Percentiles rank a stretch among this genome's conserved stretches.
These are phyloP conservation scores for Sarcophilus harrisii DNA, from an alignment of 2,797 vertebrate species.

Conservation along the genomic window DNA sequence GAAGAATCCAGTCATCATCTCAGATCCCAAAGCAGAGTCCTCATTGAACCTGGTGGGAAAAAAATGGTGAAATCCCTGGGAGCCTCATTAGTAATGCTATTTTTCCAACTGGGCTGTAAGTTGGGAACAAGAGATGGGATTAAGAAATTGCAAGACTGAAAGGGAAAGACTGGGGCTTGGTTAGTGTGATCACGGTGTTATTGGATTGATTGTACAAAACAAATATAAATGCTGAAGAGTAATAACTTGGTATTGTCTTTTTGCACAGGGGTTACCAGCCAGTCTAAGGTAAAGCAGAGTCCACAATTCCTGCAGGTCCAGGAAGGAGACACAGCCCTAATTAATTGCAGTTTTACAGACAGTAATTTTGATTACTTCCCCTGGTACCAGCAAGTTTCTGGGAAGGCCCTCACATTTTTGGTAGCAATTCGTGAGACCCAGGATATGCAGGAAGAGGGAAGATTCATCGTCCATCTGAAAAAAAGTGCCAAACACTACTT, in stretches of 20 bases:
- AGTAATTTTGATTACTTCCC: not conserved
- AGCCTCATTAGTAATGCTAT: slow-evolving; percentile 17
- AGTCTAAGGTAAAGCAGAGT: slow-evolving; percentile 32
- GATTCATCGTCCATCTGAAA: slow-evolving; percentile 17
- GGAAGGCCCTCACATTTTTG: not conserved
- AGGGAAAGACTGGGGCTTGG: not conserved
- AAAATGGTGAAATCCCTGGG: slow-evolving; percentile 24
- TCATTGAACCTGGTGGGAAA: not conserved
- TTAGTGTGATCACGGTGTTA: not conserved
- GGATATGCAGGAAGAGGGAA: not conserved
- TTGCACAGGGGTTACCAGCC: slow-evolving; percentile 51
- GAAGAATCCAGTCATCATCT: not conserved
- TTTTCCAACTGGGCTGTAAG: slow-evolving; percentile 49
- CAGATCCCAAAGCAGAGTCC: not conserved
- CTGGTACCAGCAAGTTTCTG: slow-evolving; percentile 53
- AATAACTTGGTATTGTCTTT: not conserved
- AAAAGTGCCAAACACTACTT: slow-evolving; percentile 44
- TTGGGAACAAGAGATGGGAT: not conserved
- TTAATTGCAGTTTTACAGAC: slow-evolving; percentile 57
- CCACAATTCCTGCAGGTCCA: not conserved
- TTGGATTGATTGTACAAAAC: not conserved
- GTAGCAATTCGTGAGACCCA: not conserved
- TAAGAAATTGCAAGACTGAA: not conserved
- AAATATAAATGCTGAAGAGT: not conserved
- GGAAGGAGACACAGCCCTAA: not conserved